Conservation (phyloP, 1,140 invertebrate genomes). For the Sweltsa coloradensis region DNA sequence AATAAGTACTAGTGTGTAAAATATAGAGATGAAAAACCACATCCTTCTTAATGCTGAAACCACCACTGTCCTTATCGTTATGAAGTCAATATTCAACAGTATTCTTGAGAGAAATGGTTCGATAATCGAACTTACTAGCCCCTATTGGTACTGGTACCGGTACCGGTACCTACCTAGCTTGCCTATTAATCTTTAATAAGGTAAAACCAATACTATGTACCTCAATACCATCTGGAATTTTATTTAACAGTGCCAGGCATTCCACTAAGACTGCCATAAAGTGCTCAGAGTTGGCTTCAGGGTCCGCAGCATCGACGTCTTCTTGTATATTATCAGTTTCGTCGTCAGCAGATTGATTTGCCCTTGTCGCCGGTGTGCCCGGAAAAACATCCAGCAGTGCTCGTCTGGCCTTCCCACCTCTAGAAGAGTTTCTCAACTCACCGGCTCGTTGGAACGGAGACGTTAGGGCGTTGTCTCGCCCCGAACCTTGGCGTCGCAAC, state of each 20-base stretch:
- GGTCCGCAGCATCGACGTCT: conserved; percentile 45
- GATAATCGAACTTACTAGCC: too few relatives aligned
- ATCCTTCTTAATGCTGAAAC: too few relatives aligned
- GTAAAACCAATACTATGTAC: too few relatives aligned
- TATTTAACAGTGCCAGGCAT: conserved; percentile 71
- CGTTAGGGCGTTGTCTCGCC: conserved; percentile 30
- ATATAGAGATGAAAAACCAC: too few relatives aligned
- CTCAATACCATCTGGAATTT: conserved; percentile 72
- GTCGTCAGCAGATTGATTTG: neutral
- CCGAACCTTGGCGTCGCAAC: conserved; percentile 46
- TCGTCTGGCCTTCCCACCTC: conserved; percentile 20
- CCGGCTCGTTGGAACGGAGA: conserved; percentile 39
- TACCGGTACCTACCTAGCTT: too few relatives aligned
- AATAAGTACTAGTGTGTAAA: too few relatives aligned
- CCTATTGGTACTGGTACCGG: too few relatives aligned
- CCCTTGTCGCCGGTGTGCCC: conserved; percentile 16
- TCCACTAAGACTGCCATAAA: conserved; percentile 75
- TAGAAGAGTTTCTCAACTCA: conserved; percentile 35
- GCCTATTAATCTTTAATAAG: too few relatives aligned
- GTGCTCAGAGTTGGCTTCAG: conserved; percentile 53
- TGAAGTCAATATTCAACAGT: too few relatives aligned
- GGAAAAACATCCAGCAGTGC: conserved; percentile 24
- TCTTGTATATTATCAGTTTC: conserved; percentile 36
- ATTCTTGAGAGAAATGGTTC: too few relatives aligned
- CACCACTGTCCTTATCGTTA: too few relatives aligned